phyloP scores from a whole-genome alignment of 2,888 invertebrate species.

The Ichneumoninae sp. region DNA sequence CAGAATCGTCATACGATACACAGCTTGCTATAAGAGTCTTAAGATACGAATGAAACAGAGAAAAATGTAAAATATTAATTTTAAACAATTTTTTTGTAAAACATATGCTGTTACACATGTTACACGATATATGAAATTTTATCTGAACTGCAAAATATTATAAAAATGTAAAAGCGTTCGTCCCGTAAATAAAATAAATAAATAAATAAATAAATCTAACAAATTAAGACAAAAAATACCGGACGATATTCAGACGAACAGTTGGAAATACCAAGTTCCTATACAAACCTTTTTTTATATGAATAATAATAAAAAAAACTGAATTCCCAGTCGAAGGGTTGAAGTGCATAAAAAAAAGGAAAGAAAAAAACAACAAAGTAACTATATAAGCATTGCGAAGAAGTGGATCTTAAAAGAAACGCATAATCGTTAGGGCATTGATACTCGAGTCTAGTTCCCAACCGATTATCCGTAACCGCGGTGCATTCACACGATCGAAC shows the following conservation, averaged over 20 bases:
- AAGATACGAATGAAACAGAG: too few species aligned
- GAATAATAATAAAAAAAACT: background rate
- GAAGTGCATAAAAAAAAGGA: background rate
- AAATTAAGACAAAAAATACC: too few species aligned
- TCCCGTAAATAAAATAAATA: too few species aligned
- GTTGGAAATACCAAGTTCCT: background rate
- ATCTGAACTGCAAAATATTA: too few species aligned
- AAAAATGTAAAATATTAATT: too few species aligned
- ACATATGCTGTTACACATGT: too few species aligned
- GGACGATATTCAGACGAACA: too few species aligned
- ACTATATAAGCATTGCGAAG: background rate
- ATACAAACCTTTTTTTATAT: background rate
- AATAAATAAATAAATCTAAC: background rate
- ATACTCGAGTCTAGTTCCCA: conserved; percentile 17
- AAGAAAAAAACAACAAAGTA: conserved; percentile 18
- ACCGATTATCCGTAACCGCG: conserved; percentile 57
- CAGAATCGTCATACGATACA: too few species aligned
- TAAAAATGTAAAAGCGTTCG: too few species aligned
- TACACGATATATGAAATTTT: too few species aligned
- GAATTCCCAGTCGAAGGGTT: background rate
- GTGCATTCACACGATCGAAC: conserved; percentile 68
- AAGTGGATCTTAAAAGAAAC: background rate
- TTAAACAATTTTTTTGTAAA: too few species aligned
- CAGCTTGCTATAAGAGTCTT: too few species aligned
- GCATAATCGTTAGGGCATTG: conserved; percentile 21